Conservation (phyloP, 53 echinoderm and acorn worm genomes). For the Apostichopus leukothele region DNA sequence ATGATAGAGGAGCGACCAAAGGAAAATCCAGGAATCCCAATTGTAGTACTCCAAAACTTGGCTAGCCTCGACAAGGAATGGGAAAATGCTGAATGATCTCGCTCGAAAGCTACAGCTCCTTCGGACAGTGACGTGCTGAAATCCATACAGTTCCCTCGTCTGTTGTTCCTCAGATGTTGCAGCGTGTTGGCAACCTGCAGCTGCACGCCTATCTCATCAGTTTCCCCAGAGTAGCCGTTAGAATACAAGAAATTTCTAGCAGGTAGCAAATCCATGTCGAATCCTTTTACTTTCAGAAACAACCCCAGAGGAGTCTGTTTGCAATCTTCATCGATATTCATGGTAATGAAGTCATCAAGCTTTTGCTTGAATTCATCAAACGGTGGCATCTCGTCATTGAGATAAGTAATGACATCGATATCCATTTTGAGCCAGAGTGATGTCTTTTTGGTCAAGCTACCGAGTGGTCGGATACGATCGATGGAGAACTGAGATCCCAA, state of each 20-base stretch:
- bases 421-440: slow-evolving; percentile 39
- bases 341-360: slow-evolving; percentile 21
- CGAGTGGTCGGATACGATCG: slow-evolving; percentile 28
- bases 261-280: slow-evolving; percentile 16
- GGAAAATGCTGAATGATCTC: background rate
- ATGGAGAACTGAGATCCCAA: slow-evolving; percentile 13
- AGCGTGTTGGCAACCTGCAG: slow-evolving; percentile 5
- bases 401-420: slow-evolving; percentile 24
- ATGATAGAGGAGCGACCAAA: slow-evolving; percentile 37
- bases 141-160: background rate
- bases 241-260: slow-evolving; percentile 22
- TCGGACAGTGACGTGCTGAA: slow-evolving; percentile 40
- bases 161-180: background rate
- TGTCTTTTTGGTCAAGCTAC: slow-evolving; percentile 5
- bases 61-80: background rate
- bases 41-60: slow-evolving; percentile 6
- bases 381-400: slow-evolving; percentile 20
- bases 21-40: background rate
- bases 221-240: background rate
- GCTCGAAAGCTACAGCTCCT: background rate
- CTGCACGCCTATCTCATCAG: background rate
- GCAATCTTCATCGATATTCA: slow-evolving; percentile 29
- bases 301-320: background rate
- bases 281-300: background rate
- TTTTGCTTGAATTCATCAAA: background rate